phyloP scores from a whole-genome alignment of 92 coral and sea anemone species.

The Siderastrea siderea region DNA sequence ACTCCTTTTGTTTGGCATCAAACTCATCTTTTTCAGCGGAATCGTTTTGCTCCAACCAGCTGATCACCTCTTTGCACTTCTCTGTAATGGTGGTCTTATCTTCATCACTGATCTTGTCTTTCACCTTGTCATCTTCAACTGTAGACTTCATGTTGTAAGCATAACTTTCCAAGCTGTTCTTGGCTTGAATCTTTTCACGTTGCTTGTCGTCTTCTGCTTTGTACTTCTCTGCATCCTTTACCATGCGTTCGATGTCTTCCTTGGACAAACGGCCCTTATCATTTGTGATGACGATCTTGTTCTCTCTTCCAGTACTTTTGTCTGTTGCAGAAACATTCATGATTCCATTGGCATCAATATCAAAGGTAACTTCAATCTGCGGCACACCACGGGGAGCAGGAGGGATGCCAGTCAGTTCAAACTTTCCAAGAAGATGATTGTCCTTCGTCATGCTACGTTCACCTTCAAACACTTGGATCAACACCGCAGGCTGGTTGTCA shows the following conservation, averaged over 20 bases:
- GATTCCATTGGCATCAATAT: slow-evolving; percentile 87
- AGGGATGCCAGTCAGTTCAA: slow-evolving; percentile 87
- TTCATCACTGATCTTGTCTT: slow-evolving; percentile 94
- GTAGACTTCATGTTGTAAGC: slow-evolving; percentile 96
- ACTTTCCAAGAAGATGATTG: slow-evolving; percentile 83
- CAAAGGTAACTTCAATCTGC: slow-evolving; percentile 83
- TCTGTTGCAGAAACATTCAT: slow-evolving; percentile 84
- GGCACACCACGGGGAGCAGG: slow-evolving; percentile 93
- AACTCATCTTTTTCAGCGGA: slow-evolving; percentile 83
- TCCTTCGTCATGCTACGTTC: slow-evolving; percentile 79
- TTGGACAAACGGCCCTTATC: slow-evolving; percentile 86
- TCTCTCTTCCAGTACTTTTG: slow-evolving; percentile 84
- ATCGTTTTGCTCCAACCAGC: slow-evolving; percentile 86
- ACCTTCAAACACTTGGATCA: slow-evolving; percentile 83
- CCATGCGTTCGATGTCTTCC: slow-evolving; percentile 88
- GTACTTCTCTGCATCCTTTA: slow-evolving; percentile 81
- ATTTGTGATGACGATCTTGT: slow-evolving; percentile 85
- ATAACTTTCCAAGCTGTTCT: slow-evolving; percentile 94
- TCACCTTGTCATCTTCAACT: slow-evolving; percentile 92
- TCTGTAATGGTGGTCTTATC: slow-evolving; percentile 82
- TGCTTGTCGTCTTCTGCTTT: slow-evolving; percentile 93
- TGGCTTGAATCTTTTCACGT: slow-evolving; percentile 86
- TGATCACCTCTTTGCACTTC: slow-evolving; percentile 93
- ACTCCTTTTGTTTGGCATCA: slow-evolving; percentile 87
- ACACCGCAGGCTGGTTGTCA: slow-evolving; percentile 84